Evolutionary conservation across 2,113 vertebrate species (phyloP), one percentile per base, ranked within the genome.

Genomic region (Cottus gobio): DNA sequence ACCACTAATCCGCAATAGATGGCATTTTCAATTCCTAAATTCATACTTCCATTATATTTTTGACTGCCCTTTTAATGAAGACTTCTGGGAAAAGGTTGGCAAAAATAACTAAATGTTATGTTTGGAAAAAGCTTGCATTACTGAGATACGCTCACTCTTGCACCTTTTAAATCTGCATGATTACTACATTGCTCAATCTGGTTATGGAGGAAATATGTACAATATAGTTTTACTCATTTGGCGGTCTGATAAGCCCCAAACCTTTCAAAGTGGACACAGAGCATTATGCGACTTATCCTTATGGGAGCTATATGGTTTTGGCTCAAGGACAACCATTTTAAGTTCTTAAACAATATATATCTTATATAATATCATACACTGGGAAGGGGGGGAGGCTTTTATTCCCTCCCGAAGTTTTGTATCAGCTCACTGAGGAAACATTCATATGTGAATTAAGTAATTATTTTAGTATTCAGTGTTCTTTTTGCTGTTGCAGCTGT

Each of bases 201-300:
- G 24, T 54, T 48, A 31, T 0, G 18, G 24, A 54, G 26, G 39
- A 52, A 36, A 71, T 58, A 24, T 80, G 12, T n/a, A n/a, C n/a
- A n/a, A n/a, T n/a, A n/a, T n/a, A n/a, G n/a, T 74, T 83, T 71
- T 62, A 36, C 31, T 52, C 50, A 1, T 62, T 26, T 37, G 36
- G 44, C 61, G 70, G 69, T 65, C 48, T 61, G 63, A 75, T 84
- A 75, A 68, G 42, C 7, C 10, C 37, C 10, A n/a, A 37, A 71
- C 52, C 57, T 81, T 80, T 85, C 60, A 79, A 75, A 84, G 71
- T 68, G 71, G 42, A 71, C 24, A 5, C 28, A 46, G 18, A 57
- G 42, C 13, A 70, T 84, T 73, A 72, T 48, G 56, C 24, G 39
- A 66, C 48, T 73, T 7, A 75, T 84, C 60, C 57, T 22, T 64